Evolutionary conservation across 2,113 vertebrate species (phyloP), one percentile per base, ranked within the genome.

Genomic region (Chamaetylas fuelleborni): DNA sequence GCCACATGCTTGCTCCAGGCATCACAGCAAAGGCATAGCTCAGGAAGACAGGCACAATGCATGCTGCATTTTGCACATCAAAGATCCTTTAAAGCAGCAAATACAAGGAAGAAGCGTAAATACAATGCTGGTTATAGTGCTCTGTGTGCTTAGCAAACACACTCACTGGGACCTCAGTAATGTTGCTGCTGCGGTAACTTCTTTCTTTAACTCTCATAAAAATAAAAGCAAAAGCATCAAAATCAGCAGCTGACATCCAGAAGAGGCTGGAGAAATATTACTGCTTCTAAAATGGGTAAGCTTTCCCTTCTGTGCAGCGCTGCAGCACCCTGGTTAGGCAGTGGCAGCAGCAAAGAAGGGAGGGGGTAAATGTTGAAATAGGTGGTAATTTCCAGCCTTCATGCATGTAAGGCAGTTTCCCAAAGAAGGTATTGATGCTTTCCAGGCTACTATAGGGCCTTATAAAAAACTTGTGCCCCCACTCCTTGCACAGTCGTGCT

Each of bases 251-350:
- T 45, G 42, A 4, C 14, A 25, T 2, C 12, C 34, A 50, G 33
- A 31, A 26, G 36, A 29, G 11, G 25, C 43, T 62, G 38, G 6
- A 56, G 17, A 71, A 81, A 67, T 3, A 7, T 5, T 38, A 12
- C 3, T 40, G 8, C 18, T 79, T 53, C 19, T 51, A 10, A 79
- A 76, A 19, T 22, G 23, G 29, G 18, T 0, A 2, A 85, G 11
- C 29, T 22, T 54, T 58, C 22, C 28, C 6, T 31, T 9, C 42
- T 0, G 0, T 2, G 31, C 50, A 61, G 50, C 0, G 0, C 50
- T 40, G 33, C 33, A 54, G 14, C 12, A 48, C 3, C 2, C 15
- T 48, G 6, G 3, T 16, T 26, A 31, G 29, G 17, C 34, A 71
- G 51, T 2, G 6, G 56, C 34, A 54, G 4, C 51, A 58, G 61